A percentile compares a stretch with the other conserved stretches of the same genome.
Evolutionary conservation across 2,888 invertebrate genomes (phyloP).

Genomic region (Dryocosmus kuriphilus): DNA sequence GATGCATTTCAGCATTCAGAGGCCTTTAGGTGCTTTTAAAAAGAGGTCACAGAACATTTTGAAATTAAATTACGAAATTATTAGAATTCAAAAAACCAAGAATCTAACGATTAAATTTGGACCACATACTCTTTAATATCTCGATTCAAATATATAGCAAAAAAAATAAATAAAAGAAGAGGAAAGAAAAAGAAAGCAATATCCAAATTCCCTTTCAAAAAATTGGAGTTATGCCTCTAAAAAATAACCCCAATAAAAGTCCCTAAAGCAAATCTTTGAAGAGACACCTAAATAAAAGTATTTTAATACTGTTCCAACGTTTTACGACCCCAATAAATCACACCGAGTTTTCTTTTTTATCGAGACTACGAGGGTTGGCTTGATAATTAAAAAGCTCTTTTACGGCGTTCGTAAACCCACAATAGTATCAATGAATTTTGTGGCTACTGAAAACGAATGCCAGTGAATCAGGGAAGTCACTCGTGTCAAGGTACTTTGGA

Average conservation of each 20-base stretch:
- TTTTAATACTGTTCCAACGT: not conserved
- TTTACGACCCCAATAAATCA: not conserved
- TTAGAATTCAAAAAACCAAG: no score
- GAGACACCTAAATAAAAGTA: not conserved
- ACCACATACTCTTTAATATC: no score
- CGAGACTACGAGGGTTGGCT: not conserved
- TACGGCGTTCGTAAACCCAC: not conserved
- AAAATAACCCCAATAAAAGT: no score
- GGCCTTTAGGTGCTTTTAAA: not conserved
- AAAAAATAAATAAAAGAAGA: no score
- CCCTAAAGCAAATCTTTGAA: not conserved
- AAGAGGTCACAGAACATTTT: not conserved
- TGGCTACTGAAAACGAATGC: constrained; percentile 5
- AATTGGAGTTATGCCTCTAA: no score
- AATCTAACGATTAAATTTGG: no score
- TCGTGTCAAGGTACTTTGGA: constrained; percentile 36
- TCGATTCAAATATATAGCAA: no score
- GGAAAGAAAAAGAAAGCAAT: no score
- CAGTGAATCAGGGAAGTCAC: constrained; percentile 30
- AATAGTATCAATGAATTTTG: constrained; percentile 3
- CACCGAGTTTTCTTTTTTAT: not conserved
- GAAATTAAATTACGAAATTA: no score
- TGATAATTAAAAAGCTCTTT: constrained; percentile 28
- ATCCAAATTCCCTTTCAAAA: no score
- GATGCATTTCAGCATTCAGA: no score